phyloP scores from a whole-genome alignment of 2,888 invertebrate species.

The Drosophila recens region DNA sequence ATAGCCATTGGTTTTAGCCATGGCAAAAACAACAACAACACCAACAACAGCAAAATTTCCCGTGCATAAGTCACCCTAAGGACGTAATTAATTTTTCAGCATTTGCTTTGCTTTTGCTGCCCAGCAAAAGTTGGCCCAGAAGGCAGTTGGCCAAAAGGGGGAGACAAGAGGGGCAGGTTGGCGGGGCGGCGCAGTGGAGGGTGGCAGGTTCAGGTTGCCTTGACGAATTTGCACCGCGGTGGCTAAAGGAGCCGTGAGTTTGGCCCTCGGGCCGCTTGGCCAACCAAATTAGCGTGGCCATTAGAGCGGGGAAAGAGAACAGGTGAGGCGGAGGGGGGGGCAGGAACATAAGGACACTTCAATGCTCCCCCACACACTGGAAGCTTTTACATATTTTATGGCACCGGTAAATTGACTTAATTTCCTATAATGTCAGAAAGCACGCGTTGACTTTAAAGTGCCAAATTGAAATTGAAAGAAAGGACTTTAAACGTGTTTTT shows the following conservation, averaged over 20 bases:
- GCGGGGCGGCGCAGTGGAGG: neutral
- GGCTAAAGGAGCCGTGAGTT: conserved; percentile 47
- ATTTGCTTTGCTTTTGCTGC: conserved; percentile 62
- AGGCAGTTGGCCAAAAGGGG: neutral
- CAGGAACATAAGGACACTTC: conserved; percentile 55
- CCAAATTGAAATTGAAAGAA: conserved; percentile 70
- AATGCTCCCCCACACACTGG: conserved; percentile 23
- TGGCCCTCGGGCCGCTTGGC: conserved; percentile 58
- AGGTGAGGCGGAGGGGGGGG: neutral
- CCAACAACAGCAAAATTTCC: conserved; percentile 33
- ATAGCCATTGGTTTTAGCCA: conserved; percentile 53
- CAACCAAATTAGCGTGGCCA: conserved; percentile 73
- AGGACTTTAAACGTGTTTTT: conserved; percentile 43
- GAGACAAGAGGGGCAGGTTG: neutral
- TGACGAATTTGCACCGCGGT: conserved; percentile 75
- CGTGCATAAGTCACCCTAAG: conserved; percentile 80
- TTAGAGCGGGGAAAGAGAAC: conserved; percentile 22
- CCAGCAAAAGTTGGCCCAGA: conserved; percentile 14
- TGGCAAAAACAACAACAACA: conserved; percentile 26
- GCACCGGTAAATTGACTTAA: conserved; percentile 76
- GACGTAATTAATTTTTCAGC: conserved; percentile 85
- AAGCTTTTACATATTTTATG: conserved; percentile 74
- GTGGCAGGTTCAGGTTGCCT: conserved; percentile 58
- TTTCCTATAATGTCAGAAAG: conserved; percentile 67
- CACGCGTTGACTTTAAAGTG: conserved; percentile 55